Conservation (phyloP, 2,113 vertebrate species). For the Peucedramus taeniatus region DNA sequence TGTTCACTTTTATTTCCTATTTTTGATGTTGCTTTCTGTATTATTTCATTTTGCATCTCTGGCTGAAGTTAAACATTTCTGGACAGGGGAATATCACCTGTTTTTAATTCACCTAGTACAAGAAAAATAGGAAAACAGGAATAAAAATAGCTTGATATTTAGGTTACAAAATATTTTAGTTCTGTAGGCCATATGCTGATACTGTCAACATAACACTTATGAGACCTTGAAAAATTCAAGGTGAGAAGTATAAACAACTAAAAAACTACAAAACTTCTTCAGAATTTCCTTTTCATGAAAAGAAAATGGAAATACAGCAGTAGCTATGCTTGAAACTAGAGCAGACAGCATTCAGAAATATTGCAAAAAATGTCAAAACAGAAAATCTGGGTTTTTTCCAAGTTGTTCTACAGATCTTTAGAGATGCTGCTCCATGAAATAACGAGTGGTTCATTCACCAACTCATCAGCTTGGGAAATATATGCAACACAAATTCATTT, state of each 20-base stretch:
- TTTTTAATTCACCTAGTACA: not conserved
- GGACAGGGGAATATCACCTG: not conserved
- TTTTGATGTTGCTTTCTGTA: not conserved
- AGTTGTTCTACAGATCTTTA: slow-evolving; percentile 52
- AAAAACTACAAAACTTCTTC: not conserved
- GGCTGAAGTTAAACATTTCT: not conserved
- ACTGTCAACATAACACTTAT: not conserved
- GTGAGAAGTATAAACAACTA: not conserved
- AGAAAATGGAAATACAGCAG: not conserved
- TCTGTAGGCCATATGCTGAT: not conserved
- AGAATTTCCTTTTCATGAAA: not conserved
- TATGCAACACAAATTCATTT: slow-evolving; percentile 44
- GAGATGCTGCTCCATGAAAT: slow-evolving; percentile 27
- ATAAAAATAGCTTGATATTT: not conserved
- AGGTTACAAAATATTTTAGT: not conserved
- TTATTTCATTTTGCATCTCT: not conserved
- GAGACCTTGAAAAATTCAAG: not conserved
- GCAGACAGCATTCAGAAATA: not conserved
- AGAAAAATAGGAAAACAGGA: not conserved
- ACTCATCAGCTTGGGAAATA: slow-evolving; percentile 50
- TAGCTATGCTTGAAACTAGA: not conserved
- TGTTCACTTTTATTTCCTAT: not conserved
- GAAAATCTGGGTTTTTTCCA: not conserved
- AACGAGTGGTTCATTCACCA: slow-evolving; percentile 15
- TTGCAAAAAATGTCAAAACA: not conserved